Base-by-base conservation (phyloP, 2,113 vertebrate species). In the Scytalopus superciliaris region DNA sequence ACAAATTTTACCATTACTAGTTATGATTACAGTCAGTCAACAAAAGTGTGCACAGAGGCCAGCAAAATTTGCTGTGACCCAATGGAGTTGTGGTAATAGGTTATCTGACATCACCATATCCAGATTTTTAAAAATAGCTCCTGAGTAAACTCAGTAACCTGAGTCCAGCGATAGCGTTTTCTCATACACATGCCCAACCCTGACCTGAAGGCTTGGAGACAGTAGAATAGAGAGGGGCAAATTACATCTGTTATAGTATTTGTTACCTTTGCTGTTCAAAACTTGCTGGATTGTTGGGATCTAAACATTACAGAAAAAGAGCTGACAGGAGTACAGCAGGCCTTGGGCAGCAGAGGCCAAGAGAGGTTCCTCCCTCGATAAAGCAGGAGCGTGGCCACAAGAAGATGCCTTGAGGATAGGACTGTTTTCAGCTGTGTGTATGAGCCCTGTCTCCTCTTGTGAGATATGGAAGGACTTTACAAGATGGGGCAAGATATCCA, bases 181-280 rank as follows among this genome's bases (percentile, higher is more conserved):
- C 57, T 85, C 40, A 60, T 8, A 72, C 59, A 47, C 15, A 3
- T 9, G 57, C 12, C 2, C 33, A 79, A 17, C 2, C 14, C 78
- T 4, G 2, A 49, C 7, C 12, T 50, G 21, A 89, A 67, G 27
- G 2, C 10, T 39, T 3, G 1, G 8, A 22, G 13, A 2, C 8
- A 68, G 10, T 1, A 2, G 18, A 10, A 39, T 25, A 40, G 12
- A 64, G 23, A 59, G 5, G 2, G 17, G 7, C 3, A 77, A 85
- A 60, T 64, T 4, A 18, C 0, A 0, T 64, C 18, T 42, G 2
- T 47, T 74, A 31, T 35, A 27, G 6, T 57, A 42, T 45, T 77
- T 62, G 2, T 64, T 83, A 62, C 7, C 8, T 66, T 69, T 5
- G 2, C 12, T 59, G 24, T 33, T 77, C n/a, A 67, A 75, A 70